phyloP scores from a whole-genome alignment of 2,888 invertebrate species.

The Pedicia rivosa region DNA sequence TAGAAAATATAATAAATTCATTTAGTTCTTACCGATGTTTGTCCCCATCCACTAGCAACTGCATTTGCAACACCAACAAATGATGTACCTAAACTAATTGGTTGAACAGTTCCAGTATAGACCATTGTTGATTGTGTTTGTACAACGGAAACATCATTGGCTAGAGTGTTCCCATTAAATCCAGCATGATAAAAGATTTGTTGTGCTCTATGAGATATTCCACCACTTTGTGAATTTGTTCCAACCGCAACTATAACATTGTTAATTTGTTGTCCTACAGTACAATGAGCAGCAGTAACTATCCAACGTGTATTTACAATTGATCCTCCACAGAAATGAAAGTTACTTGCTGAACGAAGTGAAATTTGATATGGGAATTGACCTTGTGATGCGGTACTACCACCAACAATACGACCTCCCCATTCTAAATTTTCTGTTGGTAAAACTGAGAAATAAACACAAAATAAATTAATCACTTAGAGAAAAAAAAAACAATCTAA shows the following conservation, averaged over 20 bases:
- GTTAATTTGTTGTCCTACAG: no score
- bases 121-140: constrained; percentile 5
- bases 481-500: no score
- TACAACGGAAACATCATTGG: constrained; percentile 9
- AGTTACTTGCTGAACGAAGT: constrained; percentile 4
- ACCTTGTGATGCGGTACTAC: constrained; percentile 3
- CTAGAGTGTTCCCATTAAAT: constrained; percentile 6
- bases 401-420: constrained; percentile 8
- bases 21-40: constrained; percentile 5
- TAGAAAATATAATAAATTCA: background rate
- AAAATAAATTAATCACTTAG: no score
- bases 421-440: constrained; percentile 5
- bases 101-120: background rate
- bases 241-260: no score
- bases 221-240: background rate
- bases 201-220: background rate
- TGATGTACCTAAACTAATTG: constrained; percentile 4
- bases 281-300: constrained; percentile 1
- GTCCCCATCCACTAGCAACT: constrained; percentile 8
- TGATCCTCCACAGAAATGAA: background rate
- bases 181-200: constrained; percentile 8
- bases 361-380: constrained; percentile 9
- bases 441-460: no score
- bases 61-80: constrained; percentile 4
- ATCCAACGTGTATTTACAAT: constrained; percentile 2